Conservation (phyloP, 2,888 invertebrate species). For the Diarsia brunnea region DNA sequence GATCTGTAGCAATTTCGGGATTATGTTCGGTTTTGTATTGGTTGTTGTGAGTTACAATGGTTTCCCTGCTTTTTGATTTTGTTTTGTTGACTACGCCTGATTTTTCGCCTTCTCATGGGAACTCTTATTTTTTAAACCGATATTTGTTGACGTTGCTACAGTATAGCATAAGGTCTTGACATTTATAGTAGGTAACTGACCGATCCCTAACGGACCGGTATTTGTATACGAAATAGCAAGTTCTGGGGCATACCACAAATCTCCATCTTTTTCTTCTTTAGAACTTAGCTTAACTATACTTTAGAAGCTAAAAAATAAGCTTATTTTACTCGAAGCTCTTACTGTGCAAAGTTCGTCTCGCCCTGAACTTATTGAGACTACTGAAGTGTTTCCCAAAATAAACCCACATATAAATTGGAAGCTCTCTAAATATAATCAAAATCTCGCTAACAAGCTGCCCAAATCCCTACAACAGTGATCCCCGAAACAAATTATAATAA, state of each 20-base stretch:
- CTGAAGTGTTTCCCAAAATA: not conserved
- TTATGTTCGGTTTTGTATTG: conserved; percentile 28
- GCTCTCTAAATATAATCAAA: conserved; percentile 36
- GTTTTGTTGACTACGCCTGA: not conserved
- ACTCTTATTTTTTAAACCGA: not conserved
- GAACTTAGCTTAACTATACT: not conserved
- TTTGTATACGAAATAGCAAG: not conserved
- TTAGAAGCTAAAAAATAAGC: not conserved
- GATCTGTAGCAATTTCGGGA: conserved; percentile 50
- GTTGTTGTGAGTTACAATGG: not conserved
- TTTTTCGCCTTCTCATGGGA: not conserved
- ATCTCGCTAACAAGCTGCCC: conserved; percentile 47
- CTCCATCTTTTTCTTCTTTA: not conserved
- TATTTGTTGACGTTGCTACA: not conserved
- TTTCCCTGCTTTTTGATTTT: not conserved
- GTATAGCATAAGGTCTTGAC: not conserved
- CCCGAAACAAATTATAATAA: conserved; percentile 68
- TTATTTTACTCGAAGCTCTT: not conserved
- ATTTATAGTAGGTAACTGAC: not conserved
- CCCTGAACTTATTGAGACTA: not conserved
- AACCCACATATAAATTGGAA: not conserved
- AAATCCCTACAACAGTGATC: conserved; percentile 46
- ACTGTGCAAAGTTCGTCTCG: not conserved
- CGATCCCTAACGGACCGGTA: not conserved
- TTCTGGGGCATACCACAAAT: not conserved